These are phyloP conservation scores for Xenentodon cancila DNA, from an alignment of 2,797 vertebrate species.

Conservation along the genomic window DNA sequence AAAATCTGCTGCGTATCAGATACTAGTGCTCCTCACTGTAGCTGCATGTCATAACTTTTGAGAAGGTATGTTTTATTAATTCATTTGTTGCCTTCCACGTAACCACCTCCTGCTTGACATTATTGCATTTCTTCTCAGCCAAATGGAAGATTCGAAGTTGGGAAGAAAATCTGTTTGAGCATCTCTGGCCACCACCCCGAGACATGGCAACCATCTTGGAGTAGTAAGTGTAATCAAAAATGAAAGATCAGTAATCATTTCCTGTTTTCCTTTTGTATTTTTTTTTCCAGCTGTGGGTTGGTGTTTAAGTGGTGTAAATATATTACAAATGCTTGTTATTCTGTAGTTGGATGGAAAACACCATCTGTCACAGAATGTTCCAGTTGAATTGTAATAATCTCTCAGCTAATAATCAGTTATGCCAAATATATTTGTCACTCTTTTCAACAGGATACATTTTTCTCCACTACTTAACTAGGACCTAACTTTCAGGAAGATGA, in stretches of 20 bases:
- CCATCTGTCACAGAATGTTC: no score
- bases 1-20: no score
- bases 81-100: neutral
- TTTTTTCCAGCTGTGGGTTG: no score
- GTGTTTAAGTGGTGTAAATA: no score
- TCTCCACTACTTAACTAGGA: neutral
- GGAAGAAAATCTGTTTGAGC: slow-evolving; percentile 98
- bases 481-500: neutral
- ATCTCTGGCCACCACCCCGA: slow-evolving; percentile 99
- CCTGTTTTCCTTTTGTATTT: no score
- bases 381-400: no score
- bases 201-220: slow-evolving; percentile 99
- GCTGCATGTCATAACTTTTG: slow-evolving; percentile 11
- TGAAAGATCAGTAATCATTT: neutral
- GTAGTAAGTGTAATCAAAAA: slow-evolving; percentile 86
- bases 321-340: no score
- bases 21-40: neutral
- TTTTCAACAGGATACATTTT: no score
- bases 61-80: neutral
- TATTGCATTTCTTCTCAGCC: slow-evolving; percentile 76
- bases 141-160: slow-evolving; percentile 97
- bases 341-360: no score
- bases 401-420: no score
- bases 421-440: no score
- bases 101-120: slow-evolving; percentile 1